phyloP scores from a whole-genome alignment of 2,113 vertebrate species.

The Brachyhypopomus gauderio region DNA sequence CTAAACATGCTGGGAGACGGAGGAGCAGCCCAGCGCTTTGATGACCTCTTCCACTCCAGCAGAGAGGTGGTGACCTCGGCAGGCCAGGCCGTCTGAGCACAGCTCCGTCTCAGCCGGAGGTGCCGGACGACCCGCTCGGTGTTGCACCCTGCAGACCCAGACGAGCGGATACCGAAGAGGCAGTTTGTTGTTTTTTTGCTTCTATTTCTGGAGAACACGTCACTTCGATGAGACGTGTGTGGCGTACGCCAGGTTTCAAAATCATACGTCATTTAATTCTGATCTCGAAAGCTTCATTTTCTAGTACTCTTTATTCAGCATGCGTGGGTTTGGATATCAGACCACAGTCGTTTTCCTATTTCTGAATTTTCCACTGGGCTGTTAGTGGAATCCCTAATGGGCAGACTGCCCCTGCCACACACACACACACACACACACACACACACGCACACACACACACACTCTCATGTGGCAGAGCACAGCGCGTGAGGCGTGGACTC shows the following conservation, averaged over 20 bases:
- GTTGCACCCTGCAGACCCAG: background rate
- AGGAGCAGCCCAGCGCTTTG: constrained; percentile 22
- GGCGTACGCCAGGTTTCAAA: constrained; percentile 41
- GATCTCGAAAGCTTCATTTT: constrained; percentile 29
- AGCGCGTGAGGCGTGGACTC: constrained; percentile 30
- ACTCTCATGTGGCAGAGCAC: background rate
- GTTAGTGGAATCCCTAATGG: constrained; percentile 55
- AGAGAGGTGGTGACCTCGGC: constrained; percentile 22
- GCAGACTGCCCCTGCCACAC: constrained; percentile 47
- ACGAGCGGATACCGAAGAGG: background rate
- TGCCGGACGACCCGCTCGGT: background rate
- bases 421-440: constrained; percentile 44
- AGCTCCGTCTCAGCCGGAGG: background rate
- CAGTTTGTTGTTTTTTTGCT: background rate
- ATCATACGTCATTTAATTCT: constrained; percentile 32
- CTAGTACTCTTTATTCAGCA: constrained; percentile 40
- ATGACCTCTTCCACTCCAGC: constrained; percentile 39
- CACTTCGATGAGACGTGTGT: background rate
- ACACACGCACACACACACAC: constrained; percentile 42
- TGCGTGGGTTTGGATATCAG: constrained; percentile 56
- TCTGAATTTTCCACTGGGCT: constrained; percentile 53
- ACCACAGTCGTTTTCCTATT: constrained; percentile 61
- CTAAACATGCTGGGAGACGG: constrained; percentile 56
- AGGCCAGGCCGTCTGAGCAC: constrained; percentile 17
- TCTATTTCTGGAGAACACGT: background rate